Base-by-base conservation (phyloP, 2,113 vertebrate genomes). In the Limnothrissa miodon region DNA sequence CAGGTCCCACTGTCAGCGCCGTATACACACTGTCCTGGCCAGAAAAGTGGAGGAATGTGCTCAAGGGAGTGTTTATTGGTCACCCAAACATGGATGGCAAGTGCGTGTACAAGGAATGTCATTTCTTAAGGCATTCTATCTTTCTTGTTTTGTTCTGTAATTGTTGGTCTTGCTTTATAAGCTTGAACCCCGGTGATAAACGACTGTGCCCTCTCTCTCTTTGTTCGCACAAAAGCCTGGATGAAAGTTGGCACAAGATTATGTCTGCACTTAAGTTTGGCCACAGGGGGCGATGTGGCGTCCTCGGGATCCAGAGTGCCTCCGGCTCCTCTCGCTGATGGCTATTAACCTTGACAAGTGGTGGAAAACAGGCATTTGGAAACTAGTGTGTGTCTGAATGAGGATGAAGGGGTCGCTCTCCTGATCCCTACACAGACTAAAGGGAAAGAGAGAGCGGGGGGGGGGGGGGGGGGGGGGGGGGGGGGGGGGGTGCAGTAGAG, bases 401-500 rank as follows among this genome's bases (percentile, higher is more conserved):
- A 33, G 36, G 29, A 74, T 74, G 66, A 74, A 74, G 66, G 66
- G 66, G 33, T 74, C 10, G 33, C 33, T 33, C 29, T 33, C 15
- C 66, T 36, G 66, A 74, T 29, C 59, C n/a, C 59, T 29, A n/a
- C 59, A 25, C 25, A 62, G 6, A 25, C 59, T 5, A 62, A 25
- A 62, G n/a, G n/a, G 59, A 29, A 5, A 1, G 25, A 10, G 9
- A 29, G 25, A 29, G 1, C 1, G 59, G 5, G 23, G 9, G 9
- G 4, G 59, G 9, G 59, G 25, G 4, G 59, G 3, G 10, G 1
- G 25, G 62, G 8, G 0, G 9, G 1, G 25, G n/a, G n/a, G 59
- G 25, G 25, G 59, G n/a, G 59, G 59, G 83, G 83, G 88, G 88
- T 80, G 85, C 85, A 78, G 87, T 0, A 70, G 9, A 19, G 33